Evolutionary conservation across 2,113 vertebrate genomes (phyloP).

Genomic region (Fregetta grallaria): DNA sequence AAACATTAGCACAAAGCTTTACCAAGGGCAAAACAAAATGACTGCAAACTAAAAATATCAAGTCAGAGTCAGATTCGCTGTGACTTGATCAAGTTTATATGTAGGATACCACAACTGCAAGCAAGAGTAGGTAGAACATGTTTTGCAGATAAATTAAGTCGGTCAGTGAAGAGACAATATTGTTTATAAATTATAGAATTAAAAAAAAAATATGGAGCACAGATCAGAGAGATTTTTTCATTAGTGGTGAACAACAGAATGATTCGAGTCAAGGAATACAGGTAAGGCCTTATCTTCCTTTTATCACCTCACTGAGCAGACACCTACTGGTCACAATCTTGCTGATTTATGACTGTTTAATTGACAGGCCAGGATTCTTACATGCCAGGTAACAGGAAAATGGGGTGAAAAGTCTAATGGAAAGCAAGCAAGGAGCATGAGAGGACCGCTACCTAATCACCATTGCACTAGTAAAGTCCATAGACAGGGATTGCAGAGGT

Average conservation of each 20-base stretch:
- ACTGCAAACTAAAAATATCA: background rate
- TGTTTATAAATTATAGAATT: background rate
- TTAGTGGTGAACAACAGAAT: background rate
- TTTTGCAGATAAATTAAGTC: background rate
- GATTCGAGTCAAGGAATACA: background rate
- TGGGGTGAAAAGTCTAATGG: background rate
- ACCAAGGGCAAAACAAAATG: background rate
- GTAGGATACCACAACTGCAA: fast-evolving
- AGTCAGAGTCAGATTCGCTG: background rate
- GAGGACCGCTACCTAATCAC: background rate
- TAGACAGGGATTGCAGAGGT: background rate
- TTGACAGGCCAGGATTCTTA: background rate
- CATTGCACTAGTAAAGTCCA: background rate
- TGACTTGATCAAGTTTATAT: background rate
- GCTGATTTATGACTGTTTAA: background rate
- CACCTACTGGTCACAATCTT: background rate
- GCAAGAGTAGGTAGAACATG: background rate
- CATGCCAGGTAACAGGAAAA: background rate
- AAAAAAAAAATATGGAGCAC: background rate
- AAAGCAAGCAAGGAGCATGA: background rate
- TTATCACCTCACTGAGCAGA: background rate
- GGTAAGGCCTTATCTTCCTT: background rate
- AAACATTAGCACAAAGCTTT: background rate
- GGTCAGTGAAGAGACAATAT: background rate
- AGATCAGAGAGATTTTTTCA: background rate